Conservation (phyloP, 2,113 vertebrate species). For the Rhinogobius similis region DNA sequence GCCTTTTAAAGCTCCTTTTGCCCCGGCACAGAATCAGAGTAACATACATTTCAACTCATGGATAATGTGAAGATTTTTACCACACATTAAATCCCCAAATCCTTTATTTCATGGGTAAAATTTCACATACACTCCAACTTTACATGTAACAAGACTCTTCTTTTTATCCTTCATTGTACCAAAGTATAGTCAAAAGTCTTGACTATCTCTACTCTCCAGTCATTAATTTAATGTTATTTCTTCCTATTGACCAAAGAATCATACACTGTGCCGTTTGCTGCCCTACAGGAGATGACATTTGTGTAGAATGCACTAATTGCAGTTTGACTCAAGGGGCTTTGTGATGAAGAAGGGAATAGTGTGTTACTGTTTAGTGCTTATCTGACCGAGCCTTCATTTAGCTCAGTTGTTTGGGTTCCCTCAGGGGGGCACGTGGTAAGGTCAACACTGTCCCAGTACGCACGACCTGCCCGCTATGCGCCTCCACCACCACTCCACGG, state of each 20-base stretch:
- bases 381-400: conserved; percentile 46
- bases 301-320: conserved; percentile 40
- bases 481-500: conserved; percentile 22
- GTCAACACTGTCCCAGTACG: conserved; percentile 42
- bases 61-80: neutral
- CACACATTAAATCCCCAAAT: no score
- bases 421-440: conserved; percentile 43
- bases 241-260: neutral
- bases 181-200: no score
- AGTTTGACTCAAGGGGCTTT: conserved; percentile 34
- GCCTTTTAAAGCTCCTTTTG: neutral
- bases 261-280: neutral
- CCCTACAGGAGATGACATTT: conserved; percentile 1
- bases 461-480: conserved; percentile 29
- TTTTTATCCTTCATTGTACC: no score
- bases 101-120: no score
- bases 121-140: no score
- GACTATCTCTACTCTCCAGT: neutral
- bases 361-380: conserved; percentile 41
- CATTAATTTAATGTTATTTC: neutral
- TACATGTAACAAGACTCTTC: no score
- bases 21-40: neutral
- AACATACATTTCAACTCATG: neutral
- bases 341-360: conserved; percentile 36
- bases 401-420: conserved; percentile 41